phyloP scores from a whole-genome alignment of 1,140 invertebrate species.

The Araneus ventricosus region DNA sequence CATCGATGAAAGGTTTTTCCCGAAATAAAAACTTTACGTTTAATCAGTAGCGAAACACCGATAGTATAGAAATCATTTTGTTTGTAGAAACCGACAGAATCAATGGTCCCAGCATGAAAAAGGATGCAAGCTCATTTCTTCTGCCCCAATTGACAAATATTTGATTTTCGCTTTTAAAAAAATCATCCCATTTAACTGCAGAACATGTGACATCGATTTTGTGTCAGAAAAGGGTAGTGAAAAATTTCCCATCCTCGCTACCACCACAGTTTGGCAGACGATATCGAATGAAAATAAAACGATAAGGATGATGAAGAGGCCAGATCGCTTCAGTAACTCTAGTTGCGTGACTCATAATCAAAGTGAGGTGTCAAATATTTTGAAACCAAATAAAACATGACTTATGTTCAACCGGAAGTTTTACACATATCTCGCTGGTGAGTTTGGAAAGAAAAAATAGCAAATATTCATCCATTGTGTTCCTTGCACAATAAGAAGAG shows the following conservation, averaged over 20 bases:
- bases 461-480: too few species aligned
- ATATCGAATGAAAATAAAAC: constrained; percentile 51
- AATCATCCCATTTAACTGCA: constrained; percentile 43
- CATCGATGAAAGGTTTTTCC: not conserved
- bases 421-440: not conserved
- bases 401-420: not conserved
- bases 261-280: constrained; percentile 22
- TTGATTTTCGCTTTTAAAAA: constrained; percentile 17
- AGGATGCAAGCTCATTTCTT: constrained; percentile 55
- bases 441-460: not conserved
- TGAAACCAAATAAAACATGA: constrained; percentile 4
- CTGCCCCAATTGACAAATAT: constrained; percentile 62
- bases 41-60: not conserved
- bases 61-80: not conserved
- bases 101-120: constrained; percentile 37
- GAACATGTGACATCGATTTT: constrained; percentile 45
- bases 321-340: not conserved
- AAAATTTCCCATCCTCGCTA: not conserved
- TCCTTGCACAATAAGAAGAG: too few species aligned
- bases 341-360: constrained; percentile 5
- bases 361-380: constrained; percentile 25
- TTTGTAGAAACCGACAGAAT: not conserved
- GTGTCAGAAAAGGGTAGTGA: constrained; percentile 27
- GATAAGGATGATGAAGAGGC: constrained; percentile 25
- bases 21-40: not conserved